Base-by-base conservation (phyloP, 2,797 vertebrate genomes). In the Clarias laeviceps region DNA sequence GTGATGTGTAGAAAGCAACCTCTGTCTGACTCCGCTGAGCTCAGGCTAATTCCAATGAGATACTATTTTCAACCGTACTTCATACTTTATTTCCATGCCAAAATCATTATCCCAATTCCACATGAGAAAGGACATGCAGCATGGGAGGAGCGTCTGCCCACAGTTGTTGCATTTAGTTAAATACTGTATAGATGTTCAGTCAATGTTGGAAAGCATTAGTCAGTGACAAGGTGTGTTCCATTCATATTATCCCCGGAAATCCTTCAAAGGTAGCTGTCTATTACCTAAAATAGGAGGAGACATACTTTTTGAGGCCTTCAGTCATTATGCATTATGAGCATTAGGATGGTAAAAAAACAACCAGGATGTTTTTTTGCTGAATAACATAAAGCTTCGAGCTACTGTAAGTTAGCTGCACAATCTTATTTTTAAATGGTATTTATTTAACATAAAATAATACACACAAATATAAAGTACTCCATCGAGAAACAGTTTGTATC, bases 51-150 rank as follows among this genome's bases (percentile, higher is more conserved):
- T 90, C 91, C 91, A 68, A 15, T 80, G 80, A 86, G 86, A 79
- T 87, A 82, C 62, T 87, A 87, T 91, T 88, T 89, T 82, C 88
- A 92, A 91, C 90, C 91, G 90, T 90, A 91, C 89, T 88, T 92
- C 91, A 92, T 90, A 88, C 91, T 89, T 88, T 87, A 83, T 83
- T 40, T 78, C 64, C 85, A 84, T 88, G 91, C 88, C 84, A 92
- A 84, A 90, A 87, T 82, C 56, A 59, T 87, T 85, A 85, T 17
- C 3, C 87, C 85, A 82, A 90, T 90, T 73, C 88, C 86, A 57
- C 68, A 82, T 86, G 84, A 84, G 76, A 86, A 88, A 87, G 70
- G 66, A 50, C 88, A 84, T 85, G 65, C 78, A 85, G 74, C 70
- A 82, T 82, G 61, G 65, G 82, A 82, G 80, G 88, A 88, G 80